Evolutionary conservation across 2,113 vertebrate species (phyloP).

Genomic region (Protomyctophum bolini): DNA sequence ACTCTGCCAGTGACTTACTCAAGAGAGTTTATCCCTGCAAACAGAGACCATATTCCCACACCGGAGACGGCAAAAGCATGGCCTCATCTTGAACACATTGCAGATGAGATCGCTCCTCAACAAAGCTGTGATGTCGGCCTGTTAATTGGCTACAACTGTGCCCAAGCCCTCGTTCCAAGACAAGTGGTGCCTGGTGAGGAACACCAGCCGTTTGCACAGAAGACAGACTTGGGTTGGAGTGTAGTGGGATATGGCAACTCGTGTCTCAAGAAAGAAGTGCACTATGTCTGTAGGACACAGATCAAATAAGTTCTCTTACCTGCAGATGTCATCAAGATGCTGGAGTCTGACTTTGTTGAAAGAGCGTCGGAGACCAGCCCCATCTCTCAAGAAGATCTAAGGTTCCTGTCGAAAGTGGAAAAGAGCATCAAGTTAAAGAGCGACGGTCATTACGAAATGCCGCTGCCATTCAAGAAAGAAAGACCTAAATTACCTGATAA

Average conservation of each 20-base stretch:
- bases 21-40: constrained; percentile 36
- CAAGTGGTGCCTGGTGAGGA: constrained; percentile 23
- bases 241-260: constrained; percentile 21
- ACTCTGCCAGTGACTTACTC: constrained; percentile 17
- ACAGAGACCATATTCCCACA: too few relatives aligned
- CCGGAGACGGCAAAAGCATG: constrained; percentile 31
- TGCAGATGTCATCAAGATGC: constrained; percentile 12
- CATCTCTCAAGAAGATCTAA: constrained; percentile 25
- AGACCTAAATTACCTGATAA: constrained; percentile 28
- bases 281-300: constrained; percentile 21
- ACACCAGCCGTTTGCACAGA: constrained; percentile 13
- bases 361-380: constrained; percentile 3
- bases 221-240: constrained; percentile 31
- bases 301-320: constrained; percentile 16
- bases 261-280: constrained; percentile 14
- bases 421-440: constrained; percentile 11
- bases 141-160: constrained; percentile 40
- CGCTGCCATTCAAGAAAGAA: constrained; percentile 25
- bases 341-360: constrained; percentile 31
- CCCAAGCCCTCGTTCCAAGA: constrained; percentile 28
- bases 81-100: constrained; percentile 35
- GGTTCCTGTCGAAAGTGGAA: constrained; percentile 15
- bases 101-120: constrained; percentile 28
- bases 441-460: constrained; percentile 25
- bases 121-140: constrained; percentile 31